Base-by-base conservation (phyloP, 2,888 invertebrate genomes). In the Chalcosyrphus nemorum region DNA sequence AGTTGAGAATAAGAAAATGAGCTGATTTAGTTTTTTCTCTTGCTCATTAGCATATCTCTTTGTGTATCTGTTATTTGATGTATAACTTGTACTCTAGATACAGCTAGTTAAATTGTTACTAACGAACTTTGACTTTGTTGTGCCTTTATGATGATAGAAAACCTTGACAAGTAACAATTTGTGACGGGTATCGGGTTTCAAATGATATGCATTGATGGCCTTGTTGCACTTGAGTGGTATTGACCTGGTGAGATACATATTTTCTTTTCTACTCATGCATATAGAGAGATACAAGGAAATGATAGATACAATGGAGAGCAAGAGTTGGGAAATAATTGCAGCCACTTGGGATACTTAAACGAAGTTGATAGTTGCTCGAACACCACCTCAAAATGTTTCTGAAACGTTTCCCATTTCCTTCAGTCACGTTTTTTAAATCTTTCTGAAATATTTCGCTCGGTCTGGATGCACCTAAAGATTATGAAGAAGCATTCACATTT, bases 141-240 rank as follows among this genome's bases (percentile, higher is more conserved):
- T n/a, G n/a, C n/a, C n/a, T 41, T 19, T 54, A 27, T 56, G 56
- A 43, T 32, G 56, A 29, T 11, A 43, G 45, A 54, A 41, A 43
- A 56, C 56, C 21, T 45, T 68, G 56, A 29, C 11, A 13, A 41
- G 21, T 45, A 38, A 65, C 50, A 35, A 65, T 21, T 17, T 54
- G 54, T 43, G 65, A 50, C 47, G 41, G 11, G 66, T 2, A 41
- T 66, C 29, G n/a, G 41, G 29, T 66, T 54, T 43, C 54, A 68
- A 24, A 54, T 41, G 45, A 63, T 35, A 47, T 54, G 54, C 41
- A 54, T 56, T 68, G 56, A 21, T 43, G 56, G 32, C 27, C 32
- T 41, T 56, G 45, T 56, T 68, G 56, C 56, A 56, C 32, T 9
- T 45, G 27, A 45, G 17, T 45, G 43, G 38, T 27, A 27, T 29